Conservation (phyloP, 2,888 invertebrate genomes). For the Cremastobaeus sp. region DNA sequence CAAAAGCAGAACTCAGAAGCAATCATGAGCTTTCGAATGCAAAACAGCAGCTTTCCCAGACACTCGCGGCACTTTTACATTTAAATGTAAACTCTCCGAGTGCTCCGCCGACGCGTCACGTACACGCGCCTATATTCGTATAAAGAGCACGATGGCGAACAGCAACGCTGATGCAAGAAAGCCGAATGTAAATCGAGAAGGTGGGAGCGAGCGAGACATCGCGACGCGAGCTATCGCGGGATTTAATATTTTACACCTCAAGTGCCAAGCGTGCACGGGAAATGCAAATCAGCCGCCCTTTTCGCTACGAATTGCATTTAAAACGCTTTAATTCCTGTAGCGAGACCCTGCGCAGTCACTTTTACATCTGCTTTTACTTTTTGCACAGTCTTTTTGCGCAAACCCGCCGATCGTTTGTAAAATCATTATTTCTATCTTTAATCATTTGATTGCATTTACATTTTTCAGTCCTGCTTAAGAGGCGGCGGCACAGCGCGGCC, state of each 20-base stretch:
- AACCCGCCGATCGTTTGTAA: no score
- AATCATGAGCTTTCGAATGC: constrained; percentile 79
- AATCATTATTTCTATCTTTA: no score
- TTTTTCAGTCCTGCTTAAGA: no score
- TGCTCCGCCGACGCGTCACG: constrained; percentile 68
- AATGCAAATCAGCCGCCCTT: constrained; percentile 71
- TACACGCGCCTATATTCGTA: constrained; percentile 59
- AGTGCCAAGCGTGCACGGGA: constrained; percentile 75
- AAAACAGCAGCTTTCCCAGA: constrained; percentile 76
- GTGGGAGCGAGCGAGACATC: constrained; percentile 54
- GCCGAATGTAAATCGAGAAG: constrained; percentile 56
- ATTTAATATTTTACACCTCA: constrained; percentile 79
- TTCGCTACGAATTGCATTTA: constrained; percentile 77
- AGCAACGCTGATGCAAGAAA: constrained; percentile 49
- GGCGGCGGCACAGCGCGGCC: constrained; percentile 46
- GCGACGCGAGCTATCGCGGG: constrained; percentile 64
- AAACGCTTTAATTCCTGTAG: constrained; percentile 77
- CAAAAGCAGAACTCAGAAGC: constrained; percentile 79
- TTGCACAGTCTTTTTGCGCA: not conserved
- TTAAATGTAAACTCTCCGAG: constrained; percentile 79
- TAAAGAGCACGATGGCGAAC: constrained; percentile 60
- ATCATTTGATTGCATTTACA: no score
- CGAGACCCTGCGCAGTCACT: constrained; percentile 59
- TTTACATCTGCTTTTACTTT: constrained; percentile 34
- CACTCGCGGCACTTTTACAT: constrained; percentile 77